phyloP scores from a whole-genome alignment of 2,797 vertebrate species.

The Chromis chromis region DNA sequence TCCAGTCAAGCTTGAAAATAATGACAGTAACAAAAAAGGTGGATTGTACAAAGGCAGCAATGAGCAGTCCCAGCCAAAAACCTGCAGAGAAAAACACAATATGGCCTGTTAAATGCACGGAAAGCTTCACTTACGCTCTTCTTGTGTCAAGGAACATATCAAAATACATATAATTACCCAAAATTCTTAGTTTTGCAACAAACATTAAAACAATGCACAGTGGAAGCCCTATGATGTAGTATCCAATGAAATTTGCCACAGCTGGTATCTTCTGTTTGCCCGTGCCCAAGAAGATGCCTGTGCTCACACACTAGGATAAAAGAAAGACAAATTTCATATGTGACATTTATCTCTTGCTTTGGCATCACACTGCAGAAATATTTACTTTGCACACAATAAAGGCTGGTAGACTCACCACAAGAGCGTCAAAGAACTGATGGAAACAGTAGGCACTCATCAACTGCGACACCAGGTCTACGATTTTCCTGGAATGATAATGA shows the following conservation, averaged over 20 bases:
- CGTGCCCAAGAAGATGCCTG: slow-evolving; percentile 89
- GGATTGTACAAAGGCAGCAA: slow-evolving; percentile 85
- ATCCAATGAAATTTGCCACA: slow-evolving; percentile 88
- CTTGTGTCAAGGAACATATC: background rate
- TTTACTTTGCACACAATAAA: background rate
- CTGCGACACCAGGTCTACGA: slow-evolving; percentile 84
- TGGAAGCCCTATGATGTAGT: slow-evolving; percentile 89
- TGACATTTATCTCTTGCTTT: background rate
- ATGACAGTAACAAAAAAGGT: slow-evolving; percentile 86
- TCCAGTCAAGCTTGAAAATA: slow-evolving; percentile 80
- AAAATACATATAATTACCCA: slow-evolving; percentile 80
- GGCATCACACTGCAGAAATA: background rate
- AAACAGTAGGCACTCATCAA: slow-evolving; percentile 84
- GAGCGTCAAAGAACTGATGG: slow-evolving; percentile 89
- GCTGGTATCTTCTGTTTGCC: slow-evolving; percentile 94
- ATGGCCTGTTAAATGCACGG: background rate
- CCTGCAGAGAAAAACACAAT: slow-evolving; percentile 77
- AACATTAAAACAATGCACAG: slow-evolving; percentile 89
- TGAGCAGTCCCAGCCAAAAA: slow-evolving; percentile 90
- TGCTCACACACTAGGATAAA: slow-evolving; percentile 84
- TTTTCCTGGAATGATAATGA: slow-evolving; percentile 79
- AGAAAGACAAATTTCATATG: slow-evolving; percentile 1
- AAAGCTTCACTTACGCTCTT: background rate
- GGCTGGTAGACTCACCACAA: slow-evolving; percentile 79
- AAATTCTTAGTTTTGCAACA: slow-evolving; percentile 83